Percentiles rank a stretch among this genome's conserved stretches.
phyloP scores from a whole-genome alignment of 2,113 vertebrate genomes.

The Scophthalmus maximus region DNA sequence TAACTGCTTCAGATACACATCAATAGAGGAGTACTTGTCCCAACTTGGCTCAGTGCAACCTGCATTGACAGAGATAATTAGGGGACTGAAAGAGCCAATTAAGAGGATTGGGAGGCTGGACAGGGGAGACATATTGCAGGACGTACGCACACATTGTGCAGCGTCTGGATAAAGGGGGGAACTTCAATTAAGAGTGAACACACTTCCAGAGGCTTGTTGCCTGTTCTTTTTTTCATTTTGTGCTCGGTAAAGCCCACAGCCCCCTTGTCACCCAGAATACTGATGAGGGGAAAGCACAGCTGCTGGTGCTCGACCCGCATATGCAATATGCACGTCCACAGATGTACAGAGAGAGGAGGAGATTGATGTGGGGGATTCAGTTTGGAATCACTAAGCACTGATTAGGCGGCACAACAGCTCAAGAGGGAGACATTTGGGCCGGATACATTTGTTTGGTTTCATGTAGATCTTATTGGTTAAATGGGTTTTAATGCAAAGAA shows the following conservation, averaged over 20 bases:
- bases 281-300: slow-evolving; percentile 80
- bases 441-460: slow-evolving; percentile 36
- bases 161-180: slow-evolving; percentile 71
- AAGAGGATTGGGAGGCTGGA: slow-evolving; percentile 72
- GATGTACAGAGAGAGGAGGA: slow-evolving; percentile 38
- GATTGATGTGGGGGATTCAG: slow-evolving; percentile 44
- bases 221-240: slow-evolving; percentile 72
- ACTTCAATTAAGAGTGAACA: slow-evolving; percentile 81
- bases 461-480: slow-evolving; percentile 30
- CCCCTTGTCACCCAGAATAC: slow-evolving; percentile 64
- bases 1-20: slow-evolving; percentile 71
- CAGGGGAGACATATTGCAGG: slow-evolving; percentile 77
- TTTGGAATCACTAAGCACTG: slow-evolving; percentile 43
- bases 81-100: slow-evolving; percentile 83
- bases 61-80: slow-evolving; percentile 82
- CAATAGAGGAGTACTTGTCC: slow-evolving; percentile 67
- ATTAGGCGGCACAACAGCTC: slow-evolving; percentile 48
- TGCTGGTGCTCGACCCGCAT: slow-evolving; percentile 67
- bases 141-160: slow-evolving; percentile 81
- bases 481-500: slow-evolving; percentile 27
- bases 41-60: slow-evolving; percentile 61
- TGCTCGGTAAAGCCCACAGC: slow-evolving; percentile 56
- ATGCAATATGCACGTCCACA: slow-evolving; percentile 46
- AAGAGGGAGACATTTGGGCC: slow-evolving; percentile 13
- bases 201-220: slow-evolving; percentile 69